phyloP scores from a whole-genome alignment of 2,797 vertebrate species.

The Ciconia nigra region DNA sequence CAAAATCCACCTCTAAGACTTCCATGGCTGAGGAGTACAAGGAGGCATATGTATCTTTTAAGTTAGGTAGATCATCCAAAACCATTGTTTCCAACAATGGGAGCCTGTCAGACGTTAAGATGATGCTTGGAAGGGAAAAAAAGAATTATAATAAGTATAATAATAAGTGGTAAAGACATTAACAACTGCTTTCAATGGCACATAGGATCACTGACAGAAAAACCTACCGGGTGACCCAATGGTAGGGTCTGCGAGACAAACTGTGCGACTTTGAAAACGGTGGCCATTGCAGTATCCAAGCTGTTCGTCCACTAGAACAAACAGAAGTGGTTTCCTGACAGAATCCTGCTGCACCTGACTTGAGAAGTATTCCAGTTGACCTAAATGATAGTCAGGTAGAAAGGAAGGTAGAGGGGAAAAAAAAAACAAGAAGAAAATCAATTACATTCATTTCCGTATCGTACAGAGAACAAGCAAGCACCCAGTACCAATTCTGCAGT shows the following conservation, averaged over 20 bases:
- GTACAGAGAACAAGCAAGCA: not conserved
- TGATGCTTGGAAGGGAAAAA: constrained; percentile 54
- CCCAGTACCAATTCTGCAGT: not conserved
- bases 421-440: not conserved
- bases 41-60: constrained; percentile 73
- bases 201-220: not conserved
- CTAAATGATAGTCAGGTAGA: not conserved
- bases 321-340: not conserved
- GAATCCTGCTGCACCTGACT: not conserved
- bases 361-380: not conserved
- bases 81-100: constrained; percentile 71
- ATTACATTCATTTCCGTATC: not conserved
- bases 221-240: not conserved
- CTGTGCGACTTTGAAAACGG: not conserved
- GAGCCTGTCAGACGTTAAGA: constrained; percentile 53
- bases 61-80: constrained; percentile 65
- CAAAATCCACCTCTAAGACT: constrained; percentile 82
- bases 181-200: not conserved
- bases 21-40: constrained; percentile 76
- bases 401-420: not conserved
- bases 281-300: constrained; percentile 33
- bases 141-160: not conserved
- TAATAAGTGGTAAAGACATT: not conserved
- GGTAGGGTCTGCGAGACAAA: not conserved
- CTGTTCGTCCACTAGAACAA: not conserved